Evolutionary conservation across 2,797 vertebrate species (phyloP).

Genomic region (Carapus acus): DNA sequence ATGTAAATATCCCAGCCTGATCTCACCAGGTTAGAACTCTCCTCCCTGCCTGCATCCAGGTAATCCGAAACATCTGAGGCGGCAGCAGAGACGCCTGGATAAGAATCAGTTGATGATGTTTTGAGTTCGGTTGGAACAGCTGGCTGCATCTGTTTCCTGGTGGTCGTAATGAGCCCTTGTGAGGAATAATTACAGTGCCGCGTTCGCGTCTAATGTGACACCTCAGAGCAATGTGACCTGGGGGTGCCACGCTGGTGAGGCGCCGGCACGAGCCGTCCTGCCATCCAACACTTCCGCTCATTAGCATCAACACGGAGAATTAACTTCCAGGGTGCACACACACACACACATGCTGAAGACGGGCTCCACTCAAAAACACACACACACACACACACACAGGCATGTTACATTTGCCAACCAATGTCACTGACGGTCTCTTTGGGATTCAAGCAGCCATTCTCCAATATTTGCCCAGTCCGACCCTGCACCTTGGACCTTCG

Average conservation of each 20-base stretch:
- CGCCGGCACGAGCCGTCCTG: conserved; percentile 10
- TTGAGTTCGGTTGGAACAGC: conserved; percentile 15
- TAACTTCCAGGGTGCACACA: conserved; percentile 1
- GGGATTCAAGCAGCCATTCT: too few relatives aligned
- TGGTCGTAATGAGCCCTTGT: conserved; percentile 19
- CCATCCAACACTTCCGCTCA: conserved; percentile 11
- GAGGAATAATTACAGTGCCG: conserved; percentile 26
- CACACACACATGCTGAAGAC: neutral
- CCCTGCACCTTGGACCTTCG: too few relatives aligned
- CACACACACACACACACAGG: too few relatives aligned
- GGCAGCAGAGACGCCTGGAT: conserved; percentile 4
- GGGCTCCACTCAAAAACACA: neutral
- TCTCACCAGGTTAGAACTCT: too few relatives aligned
- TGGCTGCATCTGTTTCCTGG: conserved; percentile 14
- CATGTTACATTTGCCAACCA: neutral
- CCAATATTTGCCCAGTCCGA: too few relatives aligned
- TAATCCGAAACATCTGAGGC: conserved; percentile 1
- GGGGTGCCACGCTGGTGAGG: conserved; percentile 4
- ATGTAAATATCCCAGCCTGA: too few relatives aligned
- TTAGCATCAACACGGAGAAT: neutral
- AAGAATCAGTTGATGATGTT: neutral
- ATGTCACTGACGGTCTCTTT: too few relatives aligned
- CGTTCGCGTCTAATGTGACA: conserved; percentile 24
- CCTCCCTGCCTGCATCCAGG: neutral
- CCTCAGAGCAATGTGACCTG: conserved; percentile 25